Conservation (phyloP, 2,797 vertebrate genomes). For the Syngnathus acus region DNA sequence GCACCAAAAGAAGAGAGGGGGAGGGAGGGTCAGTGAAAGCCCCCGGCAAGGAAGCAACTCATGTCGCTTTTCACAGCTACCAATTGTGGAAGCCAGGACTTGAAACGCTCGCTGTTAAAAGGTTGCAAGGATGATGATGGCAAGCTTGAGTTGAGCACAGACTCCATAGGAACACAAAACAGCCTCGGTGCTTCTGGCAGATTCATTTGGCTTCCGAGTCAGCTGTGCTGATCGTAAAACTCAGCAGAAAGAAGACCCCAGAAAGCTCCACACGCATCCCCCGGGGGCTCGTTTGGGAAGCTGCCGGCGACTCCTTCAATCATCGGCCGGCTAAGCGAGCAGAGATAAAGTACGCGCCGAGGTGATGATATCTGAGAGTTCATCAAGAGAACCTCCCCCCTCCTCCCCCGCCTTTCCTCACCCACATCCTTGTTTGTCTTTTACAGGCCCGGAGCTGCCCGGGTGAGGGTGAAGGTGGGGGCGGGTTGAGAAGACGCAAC, state of each 20-base stretch:
- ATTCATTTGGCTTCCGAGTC: slow-evolving; percentile 45
- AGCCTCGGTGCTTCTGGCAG: slow-evolving; percentile 23
- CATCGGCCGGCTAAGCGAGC: slow-evolving; percentile 25
- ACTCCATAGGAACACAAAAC: slow-evolving; percentile 24
- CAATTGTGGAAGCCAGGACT: slow-evolving; percentile 33
- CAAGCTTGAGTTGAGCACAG: background rate
- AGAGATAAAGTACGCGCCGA: slow-evolving; percentile 39
- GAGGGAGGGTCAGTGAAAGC: slow-evolving; percentile 39
- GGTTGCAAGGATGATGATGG: background rate
- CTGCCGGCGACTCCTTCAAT: slow-evolving; percentile 42
- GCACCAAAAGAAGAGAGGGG: slow-evolving; percentile 48
- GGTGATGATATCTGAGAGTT: slow-evolving; percentile 59
- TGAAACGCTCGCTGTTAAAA: background rate
- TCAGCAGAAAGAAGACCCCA: slow-evolving; percentile 40
- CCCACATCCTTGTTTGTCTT: slow-evolving; percentile 38
- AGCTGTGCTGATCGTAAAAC: slow-evolving; percentile 44
- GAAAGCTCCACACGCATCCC: slow-evolving; percentile 12
- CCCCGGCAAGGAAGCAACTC: slow-evolving; percentile 40
- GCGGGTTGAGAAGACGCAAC: slow-evolving; percentile 25
- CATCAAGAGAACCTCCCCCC: slow-evolving; percentile 34
- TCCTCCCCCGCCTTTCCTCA: background rate
- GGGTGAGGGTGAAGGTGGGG: slow-evolving; percentile 65
- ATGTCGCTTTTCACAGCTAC: slow-evolving; percentile 32
- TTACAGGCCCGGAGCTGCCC: slow-evolving; percentile 58
- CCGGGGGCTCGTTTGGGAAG: slow-evolving; percentile 49